Evolutionary conservation across 2,797 vertebrate species (phyloP), one percentile per base, ranked within the genome.

Genomic region (Darevskia mixta): DNA sequence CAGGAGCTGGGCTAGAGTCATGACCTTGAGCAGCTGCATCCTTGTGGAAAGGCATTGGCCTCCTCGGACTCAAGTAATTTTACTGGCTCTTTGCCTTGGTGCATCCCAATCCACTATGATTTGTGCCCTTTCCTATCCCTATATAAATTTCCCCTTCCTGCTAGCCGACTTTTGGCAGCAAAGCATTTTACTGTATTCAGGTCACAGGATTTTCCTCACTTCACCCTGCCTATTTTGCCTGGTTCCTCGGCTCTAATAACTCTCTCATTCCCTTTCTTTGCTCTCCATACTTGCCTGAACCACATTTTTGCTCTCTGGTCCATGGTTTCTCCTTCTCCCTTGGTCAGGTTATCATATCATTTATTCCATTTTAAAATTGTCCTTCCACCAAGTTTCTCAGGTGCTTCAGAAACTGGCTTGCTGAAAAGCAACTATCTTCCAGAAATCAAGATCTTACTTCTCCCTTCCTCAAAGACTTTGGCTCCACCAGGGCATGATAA

Each of bases 61-160:
- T 41, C 32, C 61, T 82, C 45, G 38, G 29, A 29, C 38, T 43
- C 13, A n/a, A 66, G 35, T 80, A 35, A 32, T 38, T 81, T 81
- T 38, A 45, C 15, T 43, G 80, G 80, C 64, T 43, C 25, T 79
- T 86, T 86, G 76, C 45, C 85, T 79, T 71, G 35, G 73, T 77
- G 5, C 17, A 23, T 45, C 55, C 18, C 45, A 55, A 32, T 61
- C 32, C 67, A 43, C 8, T n/a, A 5, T 73, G 17, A 73, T 80
- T 80, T 80, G 20, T n/a, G 49, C 38, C 25, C 77, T n/a, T 55
- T 72, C 13, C 75, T 69, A 35, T 55, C 17, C 67, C 4, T 69
- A 5, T n/a, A 43, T 82, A 82, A 43, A 82, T 69, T 82, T 82
- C 27, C 29, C 81, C 25, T 85, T 86, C 75, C 23, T 73, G 13